A percentile compares a stretch with the other conserved stretches of the same genome.
Evolutionary conservation across 23 tunicate species (phyloP).

Genomic region (Trididemnum nubilum): DNA sequence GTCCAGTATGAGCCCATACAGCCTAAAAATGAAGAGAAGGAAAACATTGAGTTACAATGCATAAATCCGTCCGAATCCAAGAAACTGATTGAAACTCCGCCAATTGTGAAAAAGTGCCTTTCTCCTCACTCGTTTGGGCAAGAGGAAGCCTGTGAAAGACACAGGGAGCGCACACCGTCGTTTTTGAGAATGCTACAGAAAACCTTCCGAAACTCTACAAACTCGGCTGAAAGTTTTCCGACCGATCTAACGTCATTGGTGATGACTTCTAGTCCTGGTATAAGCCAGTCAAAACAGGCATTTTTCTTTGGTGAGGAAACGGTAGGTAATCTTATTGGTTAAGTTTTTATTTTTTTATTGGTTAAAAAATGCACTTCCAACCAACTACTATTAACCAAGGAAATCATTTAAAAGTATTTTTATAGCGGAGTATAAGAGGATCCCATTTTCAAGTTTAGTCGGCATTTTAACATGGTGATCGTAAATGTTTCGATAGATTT

Average conservation of each 20-base stretch:
- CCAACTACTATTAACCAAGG: too few relatives aligned
- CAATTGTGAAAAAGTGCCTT: background rate
- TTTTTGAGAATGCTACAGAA: conserved; percentile 40
- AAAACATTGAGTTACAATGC: background rate
- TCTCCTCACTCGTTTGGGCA: background rate
- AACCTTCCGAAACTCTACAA: conserved; percentile 78
- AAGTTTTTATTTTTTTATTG: too few relatives aligned
- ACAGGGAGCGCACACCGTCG: conserved; percentile 19
- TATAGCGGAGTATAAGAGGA: too few relatives aligned
- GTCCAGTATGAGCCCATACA: background rate
- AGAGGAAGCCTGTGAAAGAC: background rate
- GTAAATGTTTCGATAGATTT: too few relatives aligned
- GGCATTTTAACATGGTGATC: too few relatives aligned
- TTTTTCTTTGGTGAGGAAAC: conserved; percentile 3
- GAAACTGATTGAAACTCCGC: background rate
- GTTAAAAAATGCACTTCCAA: too few relatives aligned
- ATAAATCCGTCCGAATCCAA: background rate
- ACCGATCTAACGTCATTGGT: conserved; percentile 85
- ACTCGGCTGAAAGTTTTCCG: conserved; percentile 88
- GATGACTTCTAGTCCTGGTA: conserved; percentile 42
- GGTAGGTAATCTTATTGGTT: background rate
- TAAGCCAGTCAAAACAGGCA: conserved; percentile 43
- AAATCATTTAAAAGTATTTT: too few relatives aligned
- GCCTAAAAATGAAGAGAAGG: background rate
- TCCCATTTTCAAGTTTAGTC: too few relatives aligned